Conservation (phyloP, 2,797 vertebrate genomes). For the Darevskia nairensis region DNA sequence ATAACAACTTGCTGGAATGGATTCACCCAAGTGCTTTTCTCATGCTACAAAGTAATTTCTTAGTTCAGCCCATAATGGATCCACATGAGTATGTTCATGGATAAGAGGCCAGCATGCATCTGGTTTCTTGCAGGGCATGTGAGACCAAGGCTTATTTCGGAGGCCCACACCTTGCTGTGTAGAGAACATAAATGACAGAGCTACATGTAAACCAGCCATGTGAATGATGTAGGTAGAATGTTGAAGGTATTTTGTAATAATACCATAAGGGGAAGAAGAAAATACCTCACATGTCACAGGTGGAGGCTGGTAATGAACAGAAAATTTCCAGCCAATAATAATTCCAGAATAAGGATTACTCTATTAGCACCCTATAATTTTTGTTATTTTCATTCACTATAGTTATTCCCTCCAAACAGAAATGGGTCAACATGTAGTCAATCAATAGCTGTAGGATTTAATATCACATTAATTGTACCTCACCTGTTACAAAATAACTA, state of each 20-base stretch:
- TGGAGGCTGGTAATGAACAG: background rate
- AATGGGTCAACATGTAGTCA: background rate
- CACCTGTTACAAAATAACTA: conserved; percentile 94
- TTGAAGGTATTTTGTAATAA: background rate
- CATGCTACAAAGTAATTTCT: background rate
- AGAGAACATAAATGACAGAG: background rate
- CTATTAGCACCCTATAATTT: background rate
- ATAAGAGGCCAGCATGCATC: background rate
- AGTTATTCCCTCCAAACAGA: background rate
- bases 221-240: background rate
- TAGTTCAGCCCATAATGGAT: background rate
- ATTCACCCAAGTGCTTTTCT: background rate
- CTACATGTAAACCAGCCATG: background rate
- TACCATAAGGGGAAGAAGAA: background rate
- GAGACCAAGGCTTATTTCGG: background rate
- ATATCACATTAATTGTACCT: conserved; percentile 35
- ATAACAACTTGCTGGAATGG: background rate
- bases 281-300: background rate
- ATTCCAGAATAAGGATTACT: background rate
- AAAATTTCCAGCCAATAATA: background rate
- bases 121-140: background rate
- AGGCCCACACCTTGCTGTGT: background rate
- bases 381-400: background rate
- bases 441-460: background rate
- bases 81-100: background rate